Conservation (phyloP, 2,797 vertebrate species). For the Acestrorhynchus altus region DNA sequence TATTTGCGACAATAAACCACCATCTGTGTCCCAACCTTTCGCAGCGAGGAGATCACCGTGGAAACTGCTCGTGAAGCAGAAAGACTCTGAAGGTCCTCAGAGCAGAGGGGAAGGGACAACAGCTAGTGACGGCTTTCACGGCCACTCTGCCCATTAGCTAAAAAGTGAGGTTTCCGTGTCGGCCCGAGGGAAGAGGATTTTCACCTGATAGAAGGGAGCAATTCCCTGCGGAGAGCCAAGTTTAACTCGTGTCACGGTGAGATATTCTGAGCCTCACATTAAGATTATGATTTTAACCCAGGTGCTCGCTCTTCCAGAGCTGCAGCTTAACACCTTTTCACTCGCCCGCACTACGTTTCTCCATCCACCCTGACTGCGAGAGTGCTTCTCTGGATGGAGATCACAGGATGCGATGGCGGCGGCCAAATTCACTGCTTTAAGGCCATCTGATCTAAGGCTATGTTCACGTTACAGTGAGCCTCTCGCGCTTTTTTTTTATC, state of each 20-base stretch:
- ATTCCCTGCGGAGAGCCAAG: not conserved
- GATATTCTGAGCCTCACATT: conserved; percentile 3
- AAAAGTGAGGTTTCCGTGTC: conserved; percentile 13
- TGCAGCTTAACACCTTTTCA: not conserved
- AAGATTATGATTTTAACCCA: conserved; percentile 9
- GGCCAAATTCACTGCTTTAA: not conserved
- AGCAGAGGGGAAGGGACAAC: conserved; percentile 54
- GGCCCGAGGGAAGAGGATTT: not conserved
- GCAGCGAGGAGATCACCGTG: conserved; percentile 68
- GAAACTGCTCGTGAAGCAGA: conserved; percentile 60
- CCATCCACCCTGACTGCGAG: not conserved
- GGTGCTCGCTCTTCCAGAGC: not conserved
- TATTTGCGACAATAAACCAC: conserved; percentile 86
- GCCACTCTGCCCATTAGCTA: conserved; percentile 29
- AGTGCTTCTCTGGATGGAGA: not conserved
- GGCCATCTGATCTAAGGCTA: not conserved
- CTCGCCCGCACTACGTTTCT: not conserved
- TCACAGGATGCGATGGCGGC: not conserved
- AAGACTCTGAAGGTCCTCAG: conserved; percentile 62
- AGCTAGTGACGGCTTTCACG: conserved; percentile 35
- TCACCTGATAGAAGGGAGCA: not conserved
- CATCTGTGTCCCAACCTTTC: conserved; percentile 83
- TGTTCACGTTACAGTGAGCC: not conserved
- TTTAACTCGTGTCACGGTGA: not conserved
- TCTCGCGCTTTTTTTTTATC: too few species aligned